These are phyloP conservation scores for Sylvicola cinctus DNA, from an alignment of 2,888 invertebrate genomes.

Conservation along the genomic window DNA sequence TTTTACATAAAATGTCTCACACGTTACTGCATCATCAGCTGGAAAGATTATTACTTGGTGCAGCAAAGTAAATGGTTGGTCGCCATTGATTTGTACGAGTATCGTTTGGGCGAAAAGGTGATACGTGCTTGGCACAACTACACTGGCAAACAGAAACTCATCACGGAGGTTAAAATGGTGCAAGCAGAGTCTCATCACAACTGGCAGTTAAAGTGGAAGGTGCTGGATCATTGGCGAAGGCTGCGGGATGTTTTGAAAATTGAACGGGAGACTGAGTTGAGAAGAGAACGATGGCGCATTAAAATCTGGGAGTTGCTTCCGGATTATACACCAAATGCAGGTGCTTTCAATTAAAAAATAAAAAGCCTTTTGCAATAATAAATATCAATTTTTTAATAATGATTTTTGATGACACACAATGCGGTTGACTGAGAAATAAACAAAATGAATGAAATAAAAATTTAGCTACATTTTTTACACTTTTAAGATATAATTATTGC, in stretches of 20 bases:
- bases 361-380: no score
- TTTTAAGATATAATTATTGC: no score
- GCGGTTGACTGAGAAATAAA: no score
- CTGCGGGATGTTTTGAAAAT: constrained; percentile 40
- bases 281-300: constrained; percentile 45
- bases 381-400: no score
- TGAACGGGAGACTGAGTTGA: constrained; percentile 42
- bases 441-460: no score
- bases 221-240: constrained; percentile 37
- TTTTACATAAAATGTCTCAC: constrained; percentile 8
- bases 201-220: constrained; percentile 26
- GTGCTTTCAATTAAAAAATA: constrained; percentile 8
- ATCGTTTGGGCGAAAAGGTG: constrained; percentile 31
- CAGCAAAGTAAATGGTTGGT: constrained; percentile 35
- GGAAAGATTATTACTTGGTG: no score
- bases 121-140: constrained; percentile 31
- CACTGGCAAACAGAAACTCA: constrained; percentile 24
- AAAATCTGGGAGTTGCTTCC: constrained; percentile 51
- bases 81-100: constrained; percentile 49
- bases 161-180: constrained; percentile 26
- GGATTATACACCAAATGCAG: constrained; percentile 36
- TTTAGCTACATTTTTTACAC: no score
- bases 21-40: no score
- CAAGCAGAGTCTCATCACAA: constrained; percentile 23
- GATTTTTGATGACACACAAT: no score